Base-by-base conservation (phyloP, 2,113 vertebrate genomes). In the Cygnus atratus region DNA sequence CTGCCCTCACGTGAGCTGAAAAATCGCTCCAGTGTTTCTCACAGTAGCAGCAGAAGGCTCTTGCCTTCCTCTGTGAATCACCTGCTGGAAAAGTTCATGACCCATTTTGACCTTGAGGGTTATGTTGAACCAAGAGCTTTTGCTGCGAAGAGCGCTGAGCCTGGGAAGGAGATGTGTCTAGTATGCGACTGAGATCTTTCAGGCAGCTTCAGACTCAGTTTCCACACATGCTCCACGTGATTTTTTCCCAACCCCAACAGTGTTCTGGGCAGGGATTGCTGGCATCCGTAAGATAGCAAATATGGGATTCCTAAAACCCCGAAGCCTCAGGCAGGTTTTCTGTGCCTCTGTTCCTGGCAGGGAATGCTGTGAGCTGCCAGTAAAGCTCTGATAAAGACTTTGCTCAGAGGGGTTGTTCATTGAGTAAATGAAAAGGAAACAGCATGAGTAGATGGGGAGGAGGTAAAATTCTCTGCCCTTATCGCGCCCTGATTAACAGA, bases 231-330 rank as follows among this genome's bases (percentile, higher is more conserved):
- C 70, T 52, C 59, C 59, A 78, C 6, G 5, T 50, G 50, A 44
- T 6, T 50, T 59, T 57, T 63, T 44, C 94, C 92, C 75, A 84
- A n/a, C 25, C 10, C 57, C 61, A 21, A 73, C 57, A 9, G 10
- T 10, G 0, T 26, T 79, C 80, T 75, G 76, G 90, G 87, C 80
- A 86, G 76, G 73, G 22, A 71, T 16, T 33, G 52, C 28, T 75
- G 92, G 75, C 67, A 82, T 29, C 73, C 18, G 1, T 5, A 3
- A 24, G 33, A 74, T 3, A 66, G n/a, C 16, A 4, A 24, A 44
- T 77, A 39, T 68, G 90, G 81, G 84, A 80, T 88, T 90, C 93
- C 93, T 84, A 57, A 87, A 93, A 79, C 33, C 82, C 82, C 2
- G 33, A 52, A 63, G 91, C 93, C 91, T 71, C 29, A 0, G 81